phyloP scores from a whole-genome alignment of 2,113 vertebrate species.

The Perca schrenkii region DNA sequence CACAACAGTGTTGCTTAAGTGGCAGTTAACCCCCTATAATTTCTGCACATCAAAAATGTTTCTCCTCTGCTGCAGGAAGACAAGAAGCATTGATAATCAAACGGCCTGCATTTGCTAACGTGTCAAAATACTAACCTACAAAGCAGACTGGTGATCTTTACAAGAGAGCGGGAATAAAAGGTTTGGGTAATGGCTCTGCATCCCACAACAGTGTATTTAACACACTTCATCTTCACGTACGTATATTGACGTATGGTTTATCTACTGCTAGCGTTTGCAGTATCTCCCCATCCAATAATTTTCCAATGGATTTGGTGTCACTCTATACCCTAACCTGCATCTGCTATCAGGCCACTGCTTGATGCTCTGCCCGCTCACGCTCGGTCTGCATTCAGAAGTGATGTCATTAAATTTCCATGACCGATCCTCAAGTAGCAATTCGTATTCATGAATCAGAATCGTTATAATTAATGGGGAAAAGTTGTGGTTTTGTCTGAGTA shows the following conservation, averaged over 20 bases:
- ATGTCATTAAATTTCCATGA: slow-evolving; percentile 71
- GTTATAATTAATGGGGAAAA: slow-evolving; percentile 64
- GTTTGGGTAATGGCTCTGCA: neutral
- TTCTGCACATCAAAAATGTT: no score
- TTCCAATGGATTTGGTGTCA: slow-evolving; percentile 34
- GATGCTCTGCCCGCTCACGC: slow-evolving; percentile 38
- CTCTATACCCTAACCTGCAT: slow-evolving; percentile 2
- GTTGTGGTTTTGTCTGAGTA: slow-evolving; percentile 46
- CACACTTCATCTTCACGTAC: neutral
- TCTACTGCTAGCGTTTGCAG: neutral
- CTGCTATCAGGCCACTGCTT: slow-evolving; percentile 23
- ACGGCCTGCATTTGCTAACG: neutral
- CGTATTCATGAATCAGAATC: slow-evolving; percentile 63
- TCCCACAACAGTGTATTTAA: neutral
- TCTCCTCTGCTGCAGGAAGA: slow-evolving; percentile 14
- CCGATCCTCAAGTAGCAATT: slow-evolving; percentile 61
- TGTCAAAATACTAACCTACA: neutral
- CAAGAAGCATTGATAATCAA: neutral
- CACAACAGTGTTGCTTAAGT: slow-evolving; percentile 12
- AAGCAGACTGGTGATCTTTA: neutral
- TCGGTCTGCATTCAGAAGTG: slow-evolving; percentile 39
- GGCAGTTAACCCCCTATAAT: slow-evolving; percentile 41
- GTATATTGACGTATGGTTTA: neutral
- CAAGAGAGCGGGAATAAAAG: neutral
- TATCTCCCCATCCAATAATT: slow-evolving; percentile 3